phyloP scores from a whole-genome alignment of 2,113 vertebrate species.

The Zosterops lateralis region DNA sequence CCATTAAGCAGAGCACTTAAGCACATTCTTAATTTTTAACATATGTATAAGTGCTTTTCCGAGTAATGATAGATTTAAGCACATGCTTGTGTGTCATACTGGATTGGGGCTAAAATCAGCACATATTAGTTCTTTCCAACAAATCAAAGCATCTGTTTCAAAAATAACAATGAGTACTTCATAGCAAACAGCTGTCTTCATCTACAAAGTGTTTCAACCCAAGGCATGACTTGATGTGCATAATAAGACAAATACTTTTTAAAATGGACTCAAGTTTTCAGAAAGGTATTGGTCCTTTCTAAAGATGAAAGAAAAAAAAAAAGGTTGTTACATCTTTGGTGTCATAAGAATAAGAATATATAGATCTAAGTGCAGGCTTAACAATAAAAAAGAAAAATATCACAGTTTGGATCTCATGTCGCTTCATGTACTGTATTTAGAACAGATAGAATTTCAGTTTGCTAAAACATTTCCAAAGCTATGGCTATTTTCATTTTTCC shows the following conservation, averaged over 20 bases:
- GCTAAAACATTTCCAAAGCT: slow-evolving; percentile 37
- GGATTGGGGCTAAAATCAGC: slow-evolving; percentile 55
- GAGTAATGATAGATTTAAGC: slow-evolving; percentile 50
- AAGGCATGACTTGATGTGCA: neutral
- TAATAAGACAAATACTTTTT: neutral
- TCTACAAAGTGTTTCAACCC: slow-evolving; percentile 23
- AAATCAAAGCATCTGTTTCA: slow-evolving; percentile 62
- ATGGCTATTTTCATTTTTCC: slow-evolving; percentile 40
- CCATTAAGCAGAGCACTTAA: slow-evolving; percentile 63
- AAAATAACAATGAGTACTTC: slow-evolving; percentile 63
- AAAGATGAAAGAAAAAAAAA: neutral
- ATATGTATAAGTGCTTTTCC: slow-evolving; percentile 37
- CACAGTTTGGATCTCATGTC: neutral
- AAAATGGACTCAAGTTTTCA: neutral
- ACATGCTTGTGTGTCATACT: slow-evolving; percentile 58
- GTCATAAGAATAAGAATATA: neutral
- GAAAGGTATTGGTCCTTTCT: neutral
- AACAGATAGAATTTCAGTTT: slow-evolving; percentile 44
- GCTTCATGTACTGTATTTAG: slow-evolving; percentile 17
- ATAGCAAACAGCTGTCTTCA: slow-evolving; percentile 55
- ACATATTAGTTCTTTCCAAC: slow-evolving; percentile 59
- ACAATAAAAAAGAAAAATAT: neutral
- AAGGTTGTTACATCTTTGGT: neutral
- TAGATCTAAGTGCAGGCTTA: neutral
- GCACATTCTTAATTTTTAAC: slow-evolving; percentile 64